A percentile compares a stretch with the other conserved stretches of the same genome.
Evolutionary conservation across 2,888 invertebrate genomes (phyloP).

Genomic region (Chromoteleia sp.): DNA sequence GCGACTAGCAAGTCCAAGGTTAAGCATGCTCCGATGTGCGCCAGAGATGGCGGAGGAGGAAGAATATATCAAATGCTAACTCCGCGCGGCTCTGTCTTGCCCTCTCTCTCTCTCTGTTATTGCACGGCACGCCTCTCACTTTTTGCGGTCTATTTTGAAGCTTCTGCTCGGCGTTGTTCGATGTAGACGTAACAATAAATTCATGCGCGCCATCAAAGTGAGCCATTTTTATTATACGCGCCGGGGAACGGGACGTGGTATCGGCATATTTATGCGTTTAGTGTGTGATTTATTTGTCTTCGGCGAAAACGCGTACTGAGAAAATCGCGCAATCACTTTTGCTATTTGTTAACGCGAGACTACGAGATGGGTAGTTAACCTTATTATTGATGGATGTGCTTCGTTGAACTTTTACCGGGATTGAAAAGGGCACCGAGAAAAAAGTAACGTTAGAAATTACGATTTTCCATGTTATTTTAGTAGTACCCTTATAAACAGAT

Average conservation of each 20-base stretch:
- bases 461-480: too few species aligned
- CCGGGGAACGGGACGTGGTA: background rate
- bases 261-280: conserved; percentile 16
- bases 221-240: conserved; percentile 54
- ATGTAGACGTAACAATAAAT: conserved; percentile 62
- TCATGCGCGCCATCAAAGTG: conserved; percentile 47
- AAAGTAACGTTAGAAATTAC: too few species aligned
- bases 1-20: conserved; percentile 71
- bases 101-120: background rate
- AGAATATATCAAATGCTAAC: conserved; percentile 57
- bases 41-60: conserved; percentile 62
- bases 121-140: conserved; percentile 34
- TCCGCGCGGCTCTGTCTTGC: conserved; percentile 12
- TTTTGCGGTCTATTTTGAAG: conserved; percentile 56
- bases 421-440: too few species aligned
- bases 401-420: too few species aligned
- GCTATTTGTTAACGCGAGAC: background rate
- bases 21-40: conserved; percentile 62
- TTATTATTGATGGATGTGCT: background rate
- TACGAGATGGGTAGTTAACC: background rate
- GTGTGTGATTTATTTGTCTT: conserved; percentile 24
- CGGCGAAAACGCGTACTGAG: conserved; percentile 13
- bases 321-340: conserved; percentile 24
- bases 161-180: conserved; percentile 25
- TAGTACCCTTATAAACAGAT: too few species aligned